A percentile compares a stretch with the other conserved stretches of the same genome.
These are phyloP conservation scores for Poeciliopsis prolifica DNA, from an alignment of 2,113 vertebrate species.

Conservation along the genomic window DNA sequence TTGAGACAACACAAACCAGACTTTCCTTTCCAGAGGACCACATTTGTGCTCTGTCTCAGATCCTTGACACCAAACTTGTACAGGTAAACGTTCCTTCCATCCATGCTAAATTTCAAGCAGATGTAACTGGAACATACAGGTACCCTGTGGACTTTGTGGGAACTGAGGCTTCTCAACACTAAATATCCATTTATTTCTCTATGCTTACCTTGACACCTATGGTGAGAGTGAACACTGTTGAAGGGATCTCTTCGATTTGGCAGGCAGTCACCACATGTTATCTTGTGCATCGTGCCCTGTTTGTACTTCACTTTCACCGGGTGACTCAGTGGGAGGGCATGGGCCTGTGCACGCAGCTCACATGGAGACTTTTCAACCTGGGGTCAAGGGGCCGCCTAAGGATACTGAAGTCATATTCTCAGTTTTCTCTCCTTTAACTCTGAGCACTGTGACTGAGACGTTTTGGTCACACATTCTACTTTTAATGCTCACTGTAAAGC, in stretches of 20 bases:
- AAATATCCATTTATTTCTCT: conserved; percentile 7
- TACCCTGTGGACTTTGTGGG: conserved; percentile 4
- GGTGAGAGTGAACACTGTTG: conserved; percentile 35
- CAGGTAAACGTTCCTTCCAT: background rate
- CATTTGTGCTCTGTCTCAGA: conserved; percentile 12
- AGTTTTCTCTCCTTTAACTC: conserved; percentile 9
- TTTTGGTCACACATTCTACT: conserved; percentile 24
- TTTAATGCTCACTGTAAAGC: conserved; percentile 1
- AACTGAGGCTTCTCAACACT: background rate
- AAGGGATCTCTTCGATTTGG: conserved; percentile 46
- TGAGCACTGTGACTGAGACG: background rate
- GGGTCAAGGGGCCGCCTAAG: conserved; percentile 34
- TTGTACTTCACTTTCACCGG: conserved; percentile 36
- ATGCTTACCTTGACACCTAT: conserved; percentile 8
- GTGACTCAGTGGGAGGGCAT: conserved; percentile 55
- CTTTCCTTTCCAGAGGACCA: background rate
- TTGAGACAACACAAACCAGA: conserved; percentile 20
- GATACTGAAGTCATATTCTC: conserved; percentile 18
- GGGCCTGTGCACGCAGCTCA: conserved; percentile 37
- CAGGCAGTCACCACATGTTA: conserved; percentile 27
- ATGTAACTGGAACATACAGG: background rate
- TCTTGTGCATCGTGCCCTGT: conserved; percentile 27
- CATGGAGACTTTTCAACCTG: conserved; percentile 47
- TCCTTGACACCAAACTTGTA: background rate
- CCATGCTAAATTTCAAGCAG: background rate